A percentile compares a stretch with the other conserved stretches of the same genome.
Evolutionary conservation across 2,888 invertebrate species (phyloP).

Genomic region (Apotomis turbidana): DNA sequence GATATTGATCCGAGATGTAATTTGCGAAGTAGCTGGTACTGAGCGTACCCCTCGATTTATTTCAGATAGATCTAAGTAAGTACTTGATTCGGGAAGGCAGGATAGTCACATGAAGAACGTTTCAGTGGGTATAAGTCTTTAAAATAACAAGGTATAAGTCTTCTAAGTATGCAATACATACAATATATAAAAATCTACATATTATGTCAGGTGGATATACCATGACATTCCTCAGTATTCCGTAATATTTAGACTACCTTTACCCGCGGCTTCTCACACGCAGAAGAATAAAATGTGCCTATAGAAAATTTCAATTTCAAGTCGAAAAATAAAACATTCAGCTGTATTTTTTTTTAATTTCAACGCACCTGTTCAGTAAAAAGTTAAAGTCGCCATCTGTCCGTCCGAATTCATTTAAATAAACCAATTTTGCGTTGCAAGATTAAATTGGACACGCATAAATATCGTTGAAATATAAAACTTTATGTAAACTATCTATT

Average conservation of each 20-base stretch:
- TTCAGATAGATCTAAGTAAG: background rate
- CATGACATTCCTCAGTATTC: no score
- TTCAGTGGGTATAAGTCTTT: no score
- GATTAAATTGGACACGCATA: background rate
- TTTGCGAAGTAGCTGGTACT: constrained; percentile 5
- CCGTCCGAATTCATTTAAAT: background rate
- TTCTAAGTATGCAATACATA: no score
- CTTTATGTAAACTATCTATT: background rate
- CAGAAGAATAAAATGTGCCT: no score
- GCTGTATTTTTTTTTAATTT: constrained; percentile 10
- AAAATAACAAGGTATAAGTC: no score
- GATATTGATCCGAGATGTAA: constrained; percentile 33
- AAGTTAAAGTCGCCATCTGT: constrained; percentile 12
- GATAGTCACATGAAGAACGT: no score
- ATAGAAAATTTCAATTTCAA: background rate
- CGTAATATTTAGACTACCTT: no score
- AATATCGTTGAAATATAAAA: background rate
- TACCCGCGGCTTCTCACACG: no score
- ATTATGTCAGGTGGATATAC: no score
- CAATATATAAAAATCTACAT: no score
- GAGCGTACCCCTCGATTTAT: background rate
- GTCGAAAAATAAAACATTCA: background rate
- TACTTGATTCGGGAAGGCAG: no score
- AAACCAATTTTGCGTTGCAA: background rate
- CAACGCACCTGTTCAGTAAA: constrained; percentile 8